Base-by-base conservation (phyloP, 2,888 invertebrate genomes). In the Ornithoptera alexandrae region DNA sequence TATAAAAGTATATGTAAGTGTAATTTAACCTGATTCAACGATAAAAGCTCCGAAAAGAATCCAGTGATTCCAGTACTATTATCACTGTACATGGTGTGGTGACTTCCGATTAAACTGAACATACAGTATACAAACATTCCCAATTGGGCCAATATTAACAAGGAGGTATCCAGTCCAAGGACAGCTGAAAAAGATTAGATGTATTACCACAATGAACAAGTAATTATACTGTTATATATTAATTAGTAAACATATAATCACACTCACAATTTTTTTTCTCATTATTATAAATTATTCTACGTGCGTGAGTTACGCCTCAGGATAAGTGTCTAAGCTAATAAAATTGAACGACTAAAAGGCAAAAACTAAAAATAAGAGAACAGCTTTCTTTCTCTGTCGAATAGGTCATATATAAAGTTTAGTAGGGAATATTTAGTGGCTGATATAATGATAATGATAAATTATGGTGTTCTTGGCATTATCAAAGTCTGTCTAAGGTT, bases 111-210 rank as follows among this genome's bases (percentile, higher is more conserved):
- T 71, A 97, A 95, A 76, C 97, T 96, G 85, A 98, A 97, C 92
- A 97, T 95, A 78, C 96, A 96, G 86, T 97, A 97, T 50, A 97
- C 94, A 85, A 97, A 97, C 83, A 97, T 96, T 24, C 98, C 98
- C 0, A 96, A 95, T 84, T 98, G 97, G 0, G 98, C 97, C 68
- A 97, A 94, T 22, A 98, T 95, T 67, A 98, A 90, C 1, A 98
- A 91, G 2, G 96, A 96, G 71, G 96, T 96, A 81, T 97, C 97
- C 76, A 97, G 87, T 66, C 92, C 90, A 22, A 94, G 80, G 6
- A 93, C 88, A 64, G 90, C 92, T 91, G 77, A 59, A 77, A 78
- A 39, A 18, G 10, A 57, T 30, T 56, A 24, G 2, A 39, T 12
- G 10, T n/a, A 58, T 58, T 58, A 58, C 5, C 5, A 0, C n/a